Evolutionary conservation across 1,140 invertebrate species (phyloP), one percentile per base, ranked within the genome.

Genomic region (Temnothorax nylanderi): DNA sequence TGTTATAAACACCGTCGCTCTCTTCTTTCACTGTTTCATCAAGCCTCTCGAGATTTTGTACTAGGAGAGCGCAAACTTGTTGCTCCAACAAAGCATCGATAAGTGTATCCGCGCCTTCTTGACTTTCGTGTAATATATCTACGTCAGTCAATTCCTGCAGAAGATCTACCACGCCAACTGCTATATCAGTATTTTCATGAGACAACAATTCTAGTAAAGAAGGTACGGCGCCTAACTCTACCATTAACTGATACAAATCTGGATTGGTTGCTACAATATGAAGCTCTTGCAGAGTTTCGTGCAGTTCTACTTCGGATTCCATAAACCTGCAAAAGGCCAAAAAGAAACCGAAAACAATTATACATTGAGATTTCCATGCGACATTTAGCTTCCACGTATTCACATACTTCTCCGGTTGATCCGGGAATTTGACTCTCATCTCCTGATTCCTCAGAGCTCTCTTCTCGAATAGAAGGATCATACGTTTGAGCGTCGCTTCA

Each of bases 391-490:
- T 65, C 6, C 5, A 21, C 13, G 72, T 1, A 76, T n/a, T 65
- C 16, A 91, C 91, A 94, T 95, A 97, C 97, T 99, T 99, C 94
- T 99, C 98, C 58, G 99, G 98, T 91, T 98, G 97, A 95, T 99
- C 99, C 3, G 99, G 98, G 96, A 99, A 99, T 95, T 99, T 99
- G 0, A 99, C 99, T 91, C 99, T 96, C 97, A 99, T 98, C 96
- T 99, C 99, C 94, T 99, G 98, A 94, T 99, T 99, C 95, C 98
- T 99, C 0, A 99, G 95, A 60, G 98, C 97, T 93, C 98, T 97
- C 93, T 99, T 99, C 93, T 99, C 99, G 96, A 99, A 99, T 65
- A 98, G 96, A 18, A 99, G 95, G 51, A 99, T 96, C 93, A 99
- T 97, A 93, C 98, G 97, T 93, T 99, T 99, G 1, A 99, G 96